phyloP scores from a whole-genome alignment of 2,888 invertebrate genomes.

The Euproctis similis region DNA sequence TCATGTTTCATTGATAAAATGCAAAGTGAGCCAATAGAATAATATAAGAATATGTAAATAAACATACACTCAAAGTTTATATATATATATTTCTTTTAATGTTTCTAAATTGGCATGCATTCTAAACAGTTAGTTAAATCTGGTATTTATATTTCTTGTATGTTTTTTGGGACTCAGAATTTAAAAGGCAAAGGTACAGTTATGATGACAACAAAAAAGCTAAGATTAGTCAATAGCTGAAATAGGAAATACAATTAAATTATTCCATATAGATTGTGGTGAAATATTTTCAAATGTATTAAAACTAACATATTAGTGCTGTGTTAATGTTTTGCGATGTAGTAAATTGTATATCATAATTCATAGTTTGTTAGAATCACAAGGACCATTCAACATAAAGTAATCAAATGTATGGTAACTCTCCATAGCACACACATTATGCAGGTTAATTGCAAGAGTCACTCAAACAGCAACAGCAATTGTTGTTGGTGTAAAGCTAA shows the following conservation, averaged over 20 bases:
- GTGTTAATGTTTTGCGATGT: slow-evolving; percentile 24
- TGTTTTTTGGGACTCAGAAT: slow-evolving; percentile 12
- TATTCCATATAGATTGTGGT: neutral
- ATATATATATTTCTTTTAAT: no score
- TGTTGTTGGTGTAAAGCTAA: slow-evolving; percentile 57
- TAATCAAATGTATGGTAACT: slow-evolving; percentile 49
- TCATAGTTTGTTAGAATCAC: slow-evolving; percentile 68
- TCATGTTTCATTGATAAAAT: no score
- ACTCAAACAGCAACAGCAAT: slow-evolving; percentile 64
- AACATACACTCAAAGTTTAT: no score
- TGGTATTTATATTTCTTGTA: no score
- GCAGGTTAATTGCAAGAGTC: slow-evolving; percentile 62
- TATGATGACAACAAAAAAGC: slow-evolving; percentile 14
- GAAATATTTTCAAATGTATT: neutral
- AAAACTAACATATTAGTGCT: slow-evolving; percentile 26
- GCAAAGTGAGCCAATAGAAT: no score
- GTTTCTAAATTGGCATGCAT: no score
- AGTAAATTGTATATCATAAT: slow-evolving; percentile 27
- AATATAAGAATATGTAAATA: no score
- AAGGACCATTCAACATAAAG: slow-evolving; percentile 72
- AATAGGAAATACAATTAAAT: neutral
- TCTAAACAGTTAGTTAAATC: no score
- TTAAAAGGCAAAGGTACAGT: slow-evolving; percentile 15
- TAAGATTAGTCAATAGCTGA: slow-evolving; percentile 18
- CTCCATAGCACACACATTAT: slow-evolving; percentile 72